phyloP scores from a whole-genome alignment of 2,888 invertebrate genomes.

The Aphodius granarius region DNA sequence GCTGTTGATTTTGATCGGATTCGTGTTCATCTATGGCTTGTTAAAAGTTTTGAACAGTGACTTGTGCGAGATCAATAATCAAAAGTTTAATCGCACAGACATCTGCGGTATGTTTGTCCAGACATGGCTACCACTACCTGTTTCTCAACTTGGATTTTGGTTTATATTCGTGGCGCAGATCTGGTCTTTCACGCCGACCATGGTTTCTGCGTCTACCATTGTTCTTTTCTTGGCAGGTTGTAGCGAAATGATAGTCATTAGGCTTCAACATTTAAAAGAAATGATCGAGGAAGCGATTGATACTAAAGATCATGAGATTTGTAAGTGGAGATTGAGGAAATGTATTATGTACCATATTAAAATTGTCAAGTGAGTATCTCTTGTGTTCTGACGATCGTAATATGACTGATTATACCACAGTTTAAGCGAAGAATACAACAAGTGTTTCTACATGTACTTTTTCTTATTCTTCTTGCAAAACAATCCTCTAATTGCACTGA shows the following conservation, averaged over 20 bases:
- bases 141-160: background rate
- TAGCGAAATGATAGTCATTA: conserved; percentile 5
- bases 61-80: background rate
- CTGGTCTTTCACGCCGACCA: background rate
- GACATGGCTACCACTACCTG: background rate
- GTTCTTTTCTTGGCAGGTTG: conserved; percentile 1
- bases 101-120: conserved; percentile 1
- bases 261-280: background rate
- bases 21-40: background rate
- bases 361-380: background rate
- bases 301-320: background rate
- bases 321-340: background rate
- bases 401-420: background rate
- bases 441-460: background rate
- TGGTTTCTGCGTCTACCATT: background rate
- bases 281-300: background rate
- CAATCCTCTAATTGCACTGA: background rate
- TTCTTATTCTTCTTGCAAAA: conserved; percentile 7
- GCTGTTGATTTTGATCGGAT: background rate
- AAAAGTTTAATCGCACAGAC: background rate
- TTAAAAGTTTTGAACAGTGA: background rate
- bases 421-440: background rate
- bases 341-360: background rate
- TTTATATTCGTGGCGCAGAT: background rate
- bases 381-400: background rate